Conservation (phyloP, 2,113 vertebrate genomes). For the Coturnix japonica region DNA sequence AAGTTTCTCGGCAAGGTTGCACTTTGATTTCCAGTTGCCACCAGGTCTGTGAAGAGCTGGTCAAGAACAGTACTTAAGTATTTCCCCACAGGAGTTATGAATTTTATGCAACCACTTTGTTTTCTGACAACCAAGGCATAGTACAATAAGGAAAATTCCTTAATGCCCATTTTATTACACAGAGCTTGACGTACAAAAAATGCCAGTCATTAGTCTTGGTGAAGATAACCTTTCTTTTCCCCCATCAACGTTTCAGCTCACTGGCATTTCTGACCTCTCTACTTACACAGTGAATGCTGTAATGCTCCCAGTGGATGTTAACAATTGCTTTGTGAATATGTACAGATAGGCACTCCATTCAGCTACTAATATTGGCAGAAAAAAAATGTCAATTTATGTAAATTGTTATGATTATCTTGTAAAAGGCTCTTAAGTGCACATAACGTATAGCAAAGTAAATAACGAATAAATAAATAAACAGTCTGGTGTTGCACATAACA, state of each 20-base stretch:
- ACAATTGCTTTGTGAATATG: no score
- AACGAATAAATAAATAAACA: no score
- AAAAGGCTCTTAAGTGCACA: not conserved
- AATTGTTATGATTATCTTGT: not conserved
- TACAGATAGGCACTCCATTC: not conserved
- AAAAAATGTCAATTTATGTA: not conserved
- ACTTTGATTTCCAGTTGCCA: not conserved
- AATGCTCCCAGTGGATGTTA: not conserved
- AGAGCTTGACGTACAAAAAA: not conserved
- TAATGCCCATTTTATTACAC: not conserved
- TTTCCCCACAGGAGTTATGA: not conserved
- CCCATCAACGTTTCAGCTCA: not conserved
- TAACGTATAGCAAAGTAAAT: not conserved
- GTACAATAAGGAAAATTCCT: not conserved
- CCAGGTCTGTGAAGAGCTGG: not conserved
- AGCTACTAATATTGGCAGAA: not conserved
- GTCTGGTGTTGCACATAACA: not conserved
- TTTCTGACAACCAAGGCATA: not conserved
- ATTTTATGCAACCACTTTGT: not conserved
- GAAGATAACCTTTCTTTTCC: not conserved
- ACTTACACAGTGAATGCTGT: not conserved
- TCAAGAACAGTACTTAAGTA: not conserved
- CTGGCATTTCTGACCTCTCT: not conserved
- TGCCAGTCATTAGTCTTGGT: not conserved
- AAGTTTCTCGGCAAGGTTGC: not conserved